These are phyloP conservation scores for Bugulina stolonifera DNA, from an alignment of 2,888 invertebrate species.

Conservation along the genomic window DNA sequence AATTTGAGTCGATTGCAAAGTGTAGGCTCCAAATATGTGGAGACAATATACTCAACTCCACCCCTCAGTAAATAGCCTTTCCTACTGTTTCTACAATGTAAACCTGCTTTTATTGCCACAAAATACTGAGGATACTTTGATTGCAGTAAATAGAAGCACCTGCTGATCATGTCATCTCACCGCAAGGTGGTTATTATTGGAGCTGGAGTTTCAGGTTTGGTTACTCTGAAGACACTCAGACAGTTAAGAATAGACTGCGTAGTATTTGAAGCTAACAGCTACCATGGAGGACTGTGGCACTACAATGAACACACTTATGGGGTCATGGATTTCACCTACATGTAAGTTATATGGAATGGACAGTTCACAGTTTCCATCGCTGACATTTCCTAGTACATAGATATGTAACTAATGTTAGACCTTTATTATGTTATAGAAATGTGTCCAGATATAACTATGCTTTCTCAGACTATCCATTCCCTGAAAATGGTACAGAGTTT, in stretches of 20 bases:
- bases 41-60: no score
- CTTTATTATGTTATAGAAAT: constrained; percentile 46
- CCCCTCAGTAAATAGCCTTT: no score
- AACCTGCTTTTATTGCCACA: no score
- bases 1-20: no score
- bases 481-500: constrained; percentile 41
- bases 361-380: no score
- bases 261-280: constrained; percentile 41
- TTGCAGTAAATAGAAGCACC: no score
- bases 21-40: no score
- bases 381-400: no score
- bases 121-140: no score
- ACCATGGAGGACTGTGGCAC: constrained; percentile 48
- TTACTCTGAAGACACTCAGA: constrained; percentile 38
- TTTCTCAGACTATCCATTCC: constrained; percentile 48
- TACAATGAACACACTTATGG: constrained; percentile 46
- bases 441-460: constrained; percentile 50
- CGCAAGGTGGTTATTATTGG: constrained; percentile 41
- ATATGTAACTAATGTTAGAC: no score
- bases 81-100: no score
- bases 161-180: neutral
- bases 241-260: constrained; percentile 40
- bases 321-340: constrained; percentile 49
- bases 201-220: constrained; percentile 45
- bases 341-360: no score